phyloP scores from a whole-genome alignment of 1,140 invertebrate genomes.

The Drosophila nigrodunni region DNA sequence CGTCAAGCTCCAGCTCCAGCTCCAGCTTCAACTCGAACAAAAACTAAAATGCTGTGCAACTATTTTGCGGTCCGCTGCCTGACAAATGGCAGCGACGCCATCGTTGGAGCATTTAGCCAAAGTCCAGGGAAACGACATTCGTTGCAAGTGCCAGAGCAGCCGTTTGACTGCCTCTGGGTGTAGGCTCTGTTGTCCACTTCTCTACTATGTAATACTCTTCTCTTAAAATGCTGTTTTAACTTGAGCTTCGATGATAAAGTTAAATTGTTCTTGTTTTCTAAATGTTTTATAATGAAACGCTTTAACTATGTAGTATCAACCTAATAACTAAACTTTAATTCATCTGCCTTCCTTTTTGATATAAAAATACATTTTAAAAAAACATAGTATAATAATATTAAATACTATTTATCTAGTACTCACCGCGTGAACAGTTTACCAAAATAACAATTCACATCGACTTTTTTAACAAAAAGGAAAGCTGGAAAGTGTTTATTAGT shows the following conservation, averaged over 20 bases:
- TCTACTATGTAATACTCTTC: slow-evolving; percentile 21
- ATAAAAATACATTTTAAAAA: no score
- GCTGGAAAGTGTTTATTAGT: neutral
- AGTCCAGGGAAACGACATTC: slow-evolving; percentile 55
- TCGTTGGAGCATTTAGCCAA: slow-evolving; percentile 72
- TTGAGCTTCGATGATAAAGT: neutral
- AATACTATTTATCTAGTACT: no score
- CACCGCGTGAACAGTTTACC: no score
- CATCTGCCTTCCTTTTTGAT: no score
- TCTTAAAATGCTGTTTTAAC: neutral
- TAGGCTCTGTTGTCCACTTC: slow-evolving; percentile 40
- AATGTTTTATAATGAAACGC: neutral
- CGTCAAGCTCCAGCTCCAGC: slow-evolving; percentile 59
- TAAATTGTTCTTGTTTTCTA: neutral
- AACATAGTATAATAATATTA: no score
- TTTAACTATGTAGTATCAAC: no score
- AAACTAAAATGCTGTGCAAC: slow-evolving; percentile 63
- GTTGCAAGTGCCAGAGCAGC: slow-evolving; percentile 52
- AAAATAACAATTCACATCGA: no score
- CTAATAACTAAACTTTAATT: no score
- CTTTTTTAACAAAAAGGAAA: no score
- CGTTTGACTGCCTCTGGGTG: slow-evolving; percentile 33
- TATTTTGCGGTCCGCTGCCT: slow-evolving; percentile 80
- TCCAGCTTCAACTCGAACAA: slow-evolving; percentile 26
- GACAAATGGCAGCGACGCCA: slow-evolving; percentile 80